phyloP scores from a whole-genome alignment of 2,113 vertebrate genomes.

The Regulus satrapa region DNA sequence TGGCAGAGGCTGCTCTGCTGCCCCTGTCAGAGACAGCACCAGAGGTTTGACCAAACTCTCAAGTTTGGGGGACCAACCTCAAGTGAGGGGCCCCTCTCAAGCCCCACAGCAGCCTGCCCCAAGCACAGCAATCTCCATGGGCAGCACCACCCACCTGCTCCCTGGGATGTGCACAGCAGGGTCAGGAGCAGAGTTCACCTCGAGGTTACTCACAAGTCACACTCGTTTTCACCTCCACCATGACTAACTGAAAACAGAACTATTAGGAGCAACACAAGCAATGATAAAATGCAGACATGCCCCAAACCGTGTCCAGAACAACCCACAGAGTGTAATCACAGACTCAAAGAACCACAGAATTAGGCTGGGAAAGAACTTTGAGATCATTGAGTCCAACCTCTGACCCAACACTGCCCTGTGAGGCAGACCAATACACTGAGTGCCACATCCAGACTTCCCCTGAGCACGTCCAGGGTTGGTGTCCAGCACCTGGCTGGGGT shows the following conservation, averaged over 20 bases:
- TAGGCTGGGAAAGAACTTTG: not conserved
- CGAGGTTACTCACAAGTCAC: accelerated
- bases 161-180: not conserved
- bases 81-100: not conserved
- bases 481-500: not conserved
- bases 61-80: too few relatives aligned
- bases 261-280: not conserved
- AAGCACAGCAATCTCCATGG: accelerated
- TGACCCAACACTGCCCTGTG: not conserved
- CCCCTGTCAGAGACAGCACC: not conserved
- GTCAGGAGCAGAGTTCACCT: not conserved
- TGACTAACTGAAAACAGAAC: accelerated
- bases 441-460: not conserved
- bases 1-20: not conserved
- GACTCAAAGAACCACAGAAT: not conserved
- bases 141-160: not conserved
- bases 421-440: not conserved
- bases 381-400: not conserved
- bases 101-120: not conserved
- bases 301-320: accelerated
- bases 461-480: too few relatives aligned
- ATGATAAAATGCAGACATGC: not conserved
- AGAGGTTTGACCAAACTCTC: not conserved
- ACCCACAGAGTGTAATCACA: not conserved
- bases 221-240: accelerated